phyloP scores from a whole-genome alignment of 2,797 vertebrate genomes.

The Potorous gilbertii region DNA sequence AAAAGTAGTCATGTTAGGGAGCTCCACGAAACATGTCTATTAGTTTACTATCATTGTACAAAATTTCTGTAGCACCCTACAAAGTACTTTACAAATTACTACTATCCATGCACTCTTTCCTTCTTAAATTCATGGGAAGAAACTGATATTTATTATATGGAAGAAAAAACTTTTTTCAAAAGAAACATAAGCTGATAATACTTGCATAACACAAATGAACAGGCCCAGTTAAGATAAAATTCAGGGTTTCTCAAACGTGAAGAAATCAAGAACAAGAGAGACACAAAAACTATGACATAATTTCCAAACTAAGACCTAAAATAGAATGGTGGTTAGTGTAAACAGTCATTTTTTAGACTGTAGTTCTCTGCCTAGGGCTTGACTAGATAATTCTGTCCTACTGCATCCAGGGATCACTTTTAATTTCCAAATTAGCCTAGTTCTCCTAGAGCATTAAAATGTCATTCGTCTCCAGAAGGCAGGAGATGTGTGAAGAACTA shows the following conservation, averaged over 20 bases:
- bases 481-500: background rate
- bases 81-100: slow-evolving; percentile 19
- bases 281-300: slow-evolving; percentile 14
- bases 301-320: slow-evolving; percentile 14
- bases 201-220: background rate
- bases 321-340: background rate
- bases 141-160: slow-evolving; percentile 6
- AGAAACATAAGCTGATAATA: background rate
- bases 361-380: background rate
- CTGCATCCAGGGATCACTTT: background rate
- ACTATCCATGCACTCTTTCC: background rate
- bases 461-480: background rate
- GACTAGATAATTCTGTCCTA: background rate
- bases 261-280: slow-evolving; percentile 7
- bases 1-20: slow-evolving; percentile 6
- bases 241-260: slow-evolving; percentile 9
- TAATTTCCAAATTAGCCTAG: background rate
- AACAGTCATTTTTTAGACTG: background rate
- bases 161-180: slow-evolving; percentile 24
- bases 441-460: background rate
- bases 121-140: slow-evolving; percentile 9
- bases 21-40: slow-evolving; percentile 7
- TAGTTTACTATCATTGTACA: background rate
- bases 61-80: background rate
- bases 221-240: background rate